Evolutionary conservation across 2,797 vertebrate species (phyloP).

Genomic region (Bucorvus abyssinicus): DNA sequence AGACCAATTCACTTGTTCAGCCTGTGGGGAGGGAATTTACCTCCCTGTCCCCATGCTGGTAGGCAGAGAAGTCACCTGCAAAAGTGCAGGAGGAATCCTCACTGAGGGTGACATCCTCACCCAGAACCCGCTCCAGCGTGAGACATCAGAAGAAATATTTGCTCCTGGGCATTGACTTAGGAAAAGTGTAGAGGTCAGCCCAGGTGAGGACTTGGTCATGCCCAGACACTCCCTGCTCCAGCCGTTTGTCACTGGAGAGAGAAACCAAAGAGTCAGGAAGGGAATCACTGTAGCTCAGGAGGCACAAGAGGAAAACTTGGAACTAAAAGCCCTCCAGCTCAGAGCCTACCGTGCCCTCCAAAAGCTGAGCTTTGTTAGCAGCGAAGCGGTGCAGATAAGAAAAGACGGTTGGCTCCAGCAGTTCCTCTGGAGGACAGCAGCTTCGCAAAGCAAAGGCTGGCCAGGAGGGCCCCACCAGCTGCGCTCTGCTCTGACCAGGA

Average conservation of each 20-base stretch:
- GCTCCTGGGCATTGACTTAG: background rate
- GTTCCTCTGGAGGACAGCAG: background rate
- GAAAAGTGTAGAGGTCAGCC: background rate
- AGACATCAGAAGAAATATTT: background rate
- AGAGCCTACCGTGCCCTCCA: background rate
- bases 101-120: background rate
- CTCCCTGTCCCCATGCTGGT: fast-evolving
- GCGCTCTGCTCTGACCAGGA: fast-evolving
- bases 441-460: background rate
- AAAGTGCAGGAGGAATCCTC: background rate
- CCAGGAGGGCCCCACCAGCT: background rate
- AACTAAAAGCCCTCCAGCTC: background rate
- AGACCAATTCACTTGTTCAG: fast-evolving
- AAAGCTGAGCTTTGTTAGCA: background rate
- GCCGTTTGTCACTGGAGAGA: background rate
- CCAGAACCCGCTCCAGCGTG: background rate
- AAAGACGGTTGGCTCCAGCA: background rate
- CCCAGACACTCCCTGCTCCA: background rate
- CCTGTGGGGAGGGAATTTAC: background rate
- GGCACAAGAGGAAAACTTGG: background rate
- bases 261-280: background rate
- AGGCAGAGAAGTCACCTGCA: background rate
- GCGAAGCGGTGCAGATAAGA: background rate
- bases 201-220: background rate
- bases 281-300: background rate